Evolutionary conservation across 2,113 vertebrate species (phyloP).

Genomic region (Lethenteron camtschaticum): DNA sequence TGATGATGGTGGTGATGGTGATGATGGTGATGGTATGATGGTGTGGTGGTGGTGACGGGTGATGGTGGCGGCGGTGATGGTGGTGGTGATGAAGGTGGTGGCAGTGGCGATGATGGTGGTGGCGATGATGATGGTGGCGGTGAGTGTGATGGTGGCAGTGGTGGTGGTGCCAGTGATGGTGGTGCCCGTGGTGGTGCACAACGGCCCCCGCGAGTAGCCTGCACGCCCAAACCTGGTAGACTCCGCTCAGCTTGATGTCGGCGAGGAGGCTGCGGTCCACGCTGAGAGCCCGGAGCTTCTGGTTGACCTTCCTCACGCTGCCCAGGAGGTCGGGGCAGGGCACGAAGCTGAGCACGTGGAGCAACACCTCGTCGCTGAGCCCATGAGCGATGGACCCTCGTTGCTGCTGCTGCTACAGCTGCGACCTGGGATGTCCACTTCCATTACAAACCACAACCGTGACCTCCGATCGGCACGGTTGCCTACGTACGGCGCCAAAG

Average conservation of each 20-base stretch:
- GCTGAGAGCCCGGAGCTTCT: constrained; percentile 45
- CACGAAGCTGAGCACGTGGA: constrained; percentile 58
- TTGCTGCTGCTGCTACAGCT: background rate
- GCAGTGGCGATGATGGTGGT: background rate
- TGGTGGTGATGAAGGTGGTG: too few relatives aligned
- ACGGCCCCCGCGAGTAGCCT: background rate
- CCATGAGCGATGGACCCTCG: constrained; percentile 34
- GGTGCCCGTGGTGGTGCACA: background rate
- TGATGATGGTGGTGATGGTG: too few relatives aligned
- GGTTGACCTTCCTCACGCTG: constrained; percentile 49
- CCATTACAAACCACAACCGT: too few relatives aligned
- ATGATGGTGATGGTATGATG: too few relatives aligned
- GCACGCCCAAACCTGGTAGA: constrained; percentile 39
- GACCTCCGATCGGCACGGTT: too few relatives aligned
- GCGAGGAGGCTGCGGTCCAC: constrained; percentile 64
- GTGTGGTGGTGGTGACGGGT: background rate
- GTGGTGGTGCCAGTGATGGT: background rate
- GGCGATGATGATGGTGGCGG: background rate
- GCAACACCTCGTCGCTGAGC: constrained; percentile 73
- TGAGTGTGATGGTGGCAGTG: background rate
- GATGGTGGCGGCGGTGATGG: background rate
- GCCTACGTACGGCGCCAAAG: too few relatives aligned
- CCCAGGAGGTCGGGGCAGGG: constrained; percentile 55
- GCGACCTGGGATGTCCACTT: too few relatives aligned
- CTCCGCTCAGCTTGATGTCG: constrained; percentile 43